A percentile compares a stretch with the other conserved stretches of the same genome.
These are phyloP conservation scores for Channa striata DNA, from an alignment of 2,797 vertebrate species.

Conservation along the genomic window DNA sequence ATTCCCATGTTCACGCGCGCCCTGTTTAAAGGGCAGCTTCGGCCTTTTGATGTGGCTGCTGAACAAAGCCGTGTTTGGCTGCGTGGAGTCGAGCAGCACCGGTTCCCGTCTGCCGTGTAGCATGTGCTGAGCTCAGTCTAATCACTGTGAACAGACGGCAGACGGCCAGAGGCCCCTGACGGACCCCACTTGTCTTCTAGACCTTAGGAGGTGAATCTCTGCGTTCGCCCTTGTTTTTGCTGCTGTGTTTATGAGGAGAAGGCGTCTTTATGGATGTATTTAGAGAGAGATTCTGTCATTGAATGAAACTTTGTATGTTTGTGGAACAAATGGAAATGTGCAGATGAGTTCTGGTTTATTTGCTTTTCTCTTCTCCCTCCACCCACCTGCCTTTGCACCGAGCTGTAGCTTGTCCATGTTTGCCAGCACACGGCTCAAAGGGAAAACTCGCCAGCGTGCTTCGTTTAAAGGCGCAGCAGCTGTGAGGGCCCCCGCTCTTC, in stretches of 20 bases:
- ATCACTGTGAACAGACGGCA: constrained; percentile 66
- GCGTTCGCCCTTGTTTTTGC: constrained; percentile 28
- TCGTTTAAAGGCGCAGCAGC: constrained; percentile 56
- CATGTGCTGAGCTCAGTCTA: constrained; percentile 23
- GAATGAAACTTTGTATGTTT: constrained; percentile 57
- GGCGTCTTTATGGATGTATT: constrained; percentile 35
- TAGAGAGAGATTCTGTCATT: constrained; percentile 47
- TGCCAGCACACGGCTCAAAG: constrained; percentile 46
- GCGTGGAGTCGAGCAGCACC: background rate
- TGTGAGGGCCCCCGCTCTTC: constrained; percentile 31
- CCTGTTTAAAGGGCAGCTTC: background rate
- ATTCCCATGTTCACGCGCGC: background rate
- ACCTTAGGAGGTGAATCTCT: constrained; percentile 19
- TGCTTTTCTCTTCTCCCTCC: background rate
- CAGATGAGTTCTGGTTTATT: constrained; percentile 56
- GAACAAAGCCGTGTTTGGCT: background rate
- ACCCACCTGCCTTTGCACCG: constrained; percentile 21
- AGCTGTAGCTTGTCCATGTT: constrained; percentile 41
- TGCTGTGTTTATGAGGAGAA: constrained; percentile 69
- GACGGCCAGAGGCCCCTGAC: background rate
- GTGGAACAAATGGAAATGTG: constrained; percentile 66
- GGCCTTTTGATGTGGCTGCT: background rate
- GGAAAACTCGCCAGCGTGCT: constrained; percentile 46
- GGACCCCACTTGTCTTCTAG: constrained; percentile 10
- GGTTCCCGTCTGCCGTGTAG: constrained; percentile 22